Evolutionary conservation across 2,888 invertebrate genomes (phyloP).

Genomic region (Lasioglossum morio): DNA sequence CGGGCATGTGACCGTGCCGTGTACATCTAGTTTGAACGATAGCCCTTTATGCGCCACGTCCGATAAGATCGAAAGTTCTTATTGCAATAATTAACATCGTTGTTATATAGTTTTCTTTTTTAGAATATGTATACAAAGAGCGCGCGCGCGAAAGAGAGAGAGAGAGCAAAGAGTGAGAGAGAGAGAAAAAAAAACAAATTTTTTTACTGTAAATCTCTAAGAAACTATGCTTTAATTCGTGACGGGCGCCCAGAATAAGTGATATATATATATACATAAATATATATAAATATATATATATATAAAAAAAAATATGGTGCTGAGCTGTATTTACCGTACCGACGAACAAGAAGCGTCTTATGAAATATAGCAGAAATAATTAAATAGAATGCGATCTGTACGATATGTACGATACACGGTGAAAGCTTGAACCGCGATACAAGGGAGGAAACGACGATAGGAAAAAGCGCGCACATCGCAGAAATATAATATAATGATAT

Average conservation of each 20-base stretch:
- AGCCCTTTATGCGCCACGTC: constrained; percentile 16
- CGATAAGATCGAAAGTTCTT: constrained; percentile 19
- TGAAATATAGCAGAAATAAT: constrained; percentile 40
- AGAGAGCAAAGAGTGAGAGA: background rate
- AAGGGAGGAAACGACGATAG: constrained; percentile 33
- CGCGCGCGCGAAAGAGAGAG: background rate
- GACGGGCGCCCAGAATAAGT: constrained; percentile 1
- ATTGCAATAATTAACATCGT: constrained; percentile 25
- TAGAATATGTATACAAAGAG: constrained; percentile 1
- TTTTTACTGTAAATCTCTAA: constrained; percentile 2
- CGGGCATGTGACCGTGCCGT: background rate
- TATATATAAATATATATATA: constrained; percentile 13
- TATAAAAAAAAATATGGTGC: constrained; percentile 48
- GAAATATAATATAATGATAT: constrained; percentile 83
- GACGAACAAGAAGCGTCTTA: constrained; percentile 56
- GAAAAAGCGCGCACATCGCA: constrained; percentile 71
- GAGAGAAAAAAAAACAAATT: background rate
- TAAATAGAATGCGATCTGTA: constrained; percentile 43
- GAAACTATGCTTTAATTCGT: constrained; percentile 22
- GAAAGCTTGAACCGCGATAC: constrained; percentile 32
- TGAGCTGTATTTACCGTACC: constrained; percentile 68
- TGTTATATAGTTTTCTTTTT: constrained; percentile 40
- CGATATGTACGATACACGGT: constrained; percentile 42
- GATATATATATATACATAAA: constrained; percentile 24
- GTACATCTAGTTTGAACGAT: constrained; percentile 20